A percentile compares a stretch with the other conserved stretches of the same genome.
Evolutionary conservation across 2,888 invertebrate species (phyloP).

Genomic region (Cantharis lateralis): DNA sequence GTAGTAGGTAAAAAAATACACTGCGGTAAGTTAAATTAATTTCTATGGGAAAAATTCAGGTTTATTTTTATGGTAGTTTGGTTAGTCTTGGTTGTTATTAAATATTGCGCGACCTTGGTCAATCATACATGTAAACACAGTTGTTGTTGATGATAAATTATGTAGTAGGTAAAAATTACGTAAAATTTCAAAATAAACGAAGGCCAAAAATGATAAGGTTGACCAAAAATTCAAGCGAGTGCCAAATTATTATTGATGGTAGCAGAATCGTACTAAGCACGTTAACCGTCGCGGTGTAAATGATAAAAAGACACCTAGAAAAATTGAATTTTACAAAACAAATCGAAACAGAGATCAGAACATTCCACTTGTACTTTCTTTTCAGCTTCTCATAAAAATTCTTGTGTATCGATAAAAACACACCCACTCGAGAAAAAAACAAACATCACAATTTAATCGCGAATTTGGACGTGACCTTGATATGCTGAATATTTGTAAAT

Average conservation of each 20-base stretch:
- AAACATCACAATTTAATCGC: neutral
- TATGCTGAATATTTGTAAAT: neutral
- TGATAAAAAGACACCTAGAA: neutral
- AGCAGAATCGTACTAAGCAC: neutral
- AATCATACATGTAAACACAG: neutral
- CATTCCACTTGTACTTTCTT: no score
- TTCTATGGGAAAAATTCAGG: neutral
- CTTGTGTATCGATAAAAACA: neutral
- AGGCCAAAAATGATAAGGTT: neutral
- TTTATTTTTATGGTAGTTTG: neutral
- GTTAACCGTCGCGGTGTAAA: neutral
- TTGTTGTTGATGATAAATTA: neutral
- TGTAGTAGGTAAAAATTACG: neutral
- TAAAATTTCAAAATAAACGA: neutral
- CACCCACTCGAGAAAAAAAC: neutral
- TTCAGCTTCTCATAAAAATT: no score
- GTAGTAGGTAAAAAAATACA: neutral
- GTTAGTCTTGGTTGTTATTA: no score
- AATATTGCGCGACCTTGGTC: neutral
- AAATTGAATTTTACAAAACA: neutral
- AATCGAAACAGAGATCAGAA: no score
- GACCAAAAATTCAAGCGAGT: neutral
- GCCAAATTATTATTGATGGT: neutral
- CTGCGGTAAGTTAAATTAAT: neutral
- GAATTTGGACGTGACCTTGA: neutral